Evolutionary conservation across 2,797 vertebrate genomes (phyloP), one percentile per base, ranked within the genome.

Genomic region (Danio jaintianensis): DNA sequence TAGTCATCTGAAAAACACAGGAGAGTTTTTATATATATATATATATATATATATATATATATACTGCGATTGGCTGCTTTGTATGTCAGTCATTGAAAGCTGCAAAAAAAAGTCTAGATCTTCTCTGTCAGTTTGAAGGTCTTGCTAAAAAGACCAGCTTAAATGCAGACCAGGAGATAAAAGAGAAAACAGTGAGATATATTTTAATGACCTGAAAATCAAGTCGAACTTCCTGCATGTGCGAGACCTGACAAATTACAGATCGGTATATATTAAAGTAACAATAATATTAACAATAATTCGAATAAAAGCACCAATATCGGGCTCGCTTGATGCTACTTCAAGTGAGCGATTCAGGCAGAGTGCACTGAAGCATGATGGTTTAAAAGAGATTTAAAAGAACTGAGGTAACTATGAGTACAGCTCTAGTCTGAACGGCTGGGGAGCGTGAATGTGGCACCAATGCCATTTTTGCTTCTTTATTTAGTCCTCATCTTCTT

Each of bases 401-500:
- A n/a, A 77, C 53, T 75, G 80, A 70, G 50, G 70, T 70, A 76
- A 45, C 45, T 4, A 42, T 45, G n/a, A 36, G 52, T 40, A 40
- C 43, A 20, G 52, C 70, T 72, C 74, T 22, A 16, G 59, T 72
- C 13, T 64, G 18, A 62, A 45, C 18, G n/a, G 42, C 55, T 38
- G 56, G 64, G 7, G 29, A 74, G 10, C 5, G 15, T 40, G 58
- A 45, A 40, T 42, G 64, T 11, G 62, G 20, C 52, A 22, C 59
- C 4, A 38, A n/a, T 73, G 18, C 16, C 36, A 18, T 38, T 3
- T 58, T 42, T 70, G 5, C 62, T 29, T 67, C 29, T 29, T 29
- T 1, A 4, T 11, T 45, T 68, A 62, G 45, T 94, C 86, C 13
- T 87, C 82, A 0, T 81, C 93, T 1, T 93, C 93, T 10, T 93